Conservation (phyloP, 1,140 invertebrate species). For the Manduca sexta region DNA sequence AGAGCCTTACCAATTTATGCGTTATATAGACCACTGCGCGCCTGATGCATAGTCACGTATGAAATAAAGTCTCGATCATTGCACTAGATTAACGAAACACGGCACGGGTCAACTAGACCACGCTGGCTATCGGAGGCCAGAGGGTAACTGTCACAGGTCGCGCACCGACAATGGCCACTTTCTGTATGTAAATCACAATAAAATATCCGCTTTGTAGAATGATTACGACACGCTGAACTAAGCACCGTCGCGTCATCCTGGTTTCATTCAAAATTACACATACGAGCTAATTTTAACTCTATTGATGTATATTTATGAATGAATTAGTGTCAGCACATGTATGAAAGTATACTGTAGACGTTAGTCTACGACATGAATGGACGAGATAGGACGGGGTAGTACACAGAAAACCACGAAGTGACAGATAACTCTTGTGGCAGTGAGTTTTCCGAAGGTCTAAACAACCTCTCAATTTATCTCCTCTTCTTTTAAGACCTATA, state of each 20-base stretch:
- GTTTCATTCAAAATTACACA: background rate
- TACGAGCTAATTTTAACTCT: background rate
- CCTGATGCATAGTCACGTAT: too few species aligned
- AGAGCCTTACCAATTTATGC: too few species aligned
- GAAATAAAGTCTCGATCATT: background rate
- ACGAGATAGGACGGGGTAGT: too few species aligned
- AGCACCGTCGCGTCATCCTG: slow-evolving; percentile 40
- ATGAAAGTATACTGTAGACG: too few species aligned
- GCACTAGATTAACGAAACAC: background rate
- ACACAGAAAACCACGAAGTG: too few species aligned
- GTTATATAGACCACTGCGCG: too few species aligned
- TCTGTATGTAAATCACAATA: slow-evolving; percentile 67
- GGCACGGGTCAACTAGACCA: slow-evolving; percentile 21
- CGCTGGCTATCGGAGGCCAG: slow-evolving; percentile 29
- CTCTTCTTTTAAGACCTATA: too few species aligned
- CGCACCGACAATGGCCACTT: slow-evolving; percentile 52
- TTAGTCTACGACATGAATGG: too few species aligned
- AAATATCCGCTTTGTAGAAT: slow-evolving; percentile 63
- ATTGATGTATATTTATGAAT: slow-evolving; percentile 17
- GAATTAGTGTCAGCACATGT: background rate
- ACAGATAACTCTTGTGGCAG: too few species aligned
- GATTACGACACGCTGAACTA: slow-evolving; percentile 64
- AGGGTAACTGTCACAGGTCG: slow-evolving; percentile 54
- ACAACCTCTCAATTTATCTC: too few species aligned
- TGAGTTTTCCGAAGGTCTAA: too few species aligned